Conservation (phyloP, 2,113 vertebrate species). For the Pseudolaguvia tuberculata region DNA sequence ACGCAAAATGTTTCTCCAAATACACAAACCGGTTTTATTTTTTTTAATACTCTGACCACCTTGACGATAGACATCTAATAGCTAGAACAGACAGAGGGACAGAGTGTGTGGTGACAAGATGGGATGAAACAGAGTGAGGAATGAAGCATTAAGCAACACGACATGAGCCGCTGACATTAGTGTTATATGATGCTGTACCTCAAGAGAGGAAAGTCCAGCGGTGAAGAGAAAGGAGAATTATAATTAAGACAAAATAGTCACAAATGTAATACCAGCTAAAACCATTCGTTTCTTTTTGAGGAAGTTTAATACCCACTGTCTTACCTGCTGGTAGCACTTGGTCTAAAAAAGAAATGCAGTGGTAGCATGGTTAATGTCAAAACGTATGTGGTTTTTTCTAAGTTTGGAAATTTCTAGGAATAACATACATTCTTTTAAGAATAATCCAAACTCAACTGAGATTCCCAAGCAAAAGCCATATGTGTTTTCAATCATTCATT, state of each 20-base stretch:
- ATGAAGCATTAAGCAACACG: slow-evolving; percentile 20
- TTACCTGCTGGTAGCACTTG: neutral
- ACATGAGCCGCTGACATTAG: slow-evolving; percentile 26
- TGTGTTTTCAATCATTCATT: too few relatives aligned
- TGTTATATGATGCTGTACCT: slow-evolving; percentile 41
- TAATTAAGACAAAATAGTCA: neutral
- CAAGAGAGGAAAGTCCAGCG: slow-evolving; percentile 10
- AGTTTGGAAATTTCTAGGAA: neutral
- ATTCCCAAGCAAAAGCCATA: too few relatives aligned
- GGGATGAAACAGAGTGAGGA: slow-evolving; percentile 22
- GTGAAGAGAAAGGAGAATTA: neutral
- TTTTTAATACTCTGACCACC: neutral
- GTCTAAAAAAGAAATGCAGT: neutral
- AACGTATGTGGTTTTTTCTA: neutral
- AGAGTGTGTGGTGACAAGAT: slow-evolving; percentile 23
- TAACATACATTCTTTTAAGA: too few relatives aligned
- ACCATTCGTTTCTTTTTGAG: neutral
- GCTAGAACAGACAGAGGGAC: slow-evolving; percentile 5
- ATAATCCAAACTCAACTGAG: too few relatives aligned
- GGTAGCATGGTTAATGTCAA: neutral
- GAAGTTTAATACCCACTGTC: neutral
- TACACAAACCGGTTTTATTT: neutral
- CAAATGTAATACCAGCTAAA: too few relatives aligned
- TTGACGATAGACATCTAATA: neutral
- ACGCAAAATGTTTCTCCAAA: neutral